Conservation (phyloP, 2,113 vertebrate species). For the human (Homo sapiens) region GRCh38 chr12:82367001-82367500, state of each 20-base stretch:
- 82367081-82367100: background rate
- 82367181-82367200: background rate
- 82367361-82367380: background rate
- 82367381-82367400: background rate
- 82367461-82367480: background rate
- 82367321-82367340: background rate
- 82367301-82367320: background rate
- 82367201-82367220: background rate
- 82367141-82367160: background rate
- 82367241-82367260: background rate
- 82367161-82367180: background rate
- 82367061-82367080: constrained; percentile 11
- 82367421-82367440: background rate
- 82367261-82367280: constrained; percentile 2
- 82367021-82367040: background rate
- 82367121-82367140: background rate
- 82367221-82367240: background rate
- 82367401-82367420: background rate
- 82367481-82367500: background rate
- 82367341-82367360: background rate
- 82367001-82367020: background rate
- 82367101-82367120: background rate
- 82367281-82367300: background rate
- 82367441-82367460: background rate
- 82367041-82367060: background rate